These are phyloP conservation scores for Apostichopus parvimensis DNA, from an alignment of 35 echinoderm and acorn worm species.

Conservation along the genomic window DNA sequence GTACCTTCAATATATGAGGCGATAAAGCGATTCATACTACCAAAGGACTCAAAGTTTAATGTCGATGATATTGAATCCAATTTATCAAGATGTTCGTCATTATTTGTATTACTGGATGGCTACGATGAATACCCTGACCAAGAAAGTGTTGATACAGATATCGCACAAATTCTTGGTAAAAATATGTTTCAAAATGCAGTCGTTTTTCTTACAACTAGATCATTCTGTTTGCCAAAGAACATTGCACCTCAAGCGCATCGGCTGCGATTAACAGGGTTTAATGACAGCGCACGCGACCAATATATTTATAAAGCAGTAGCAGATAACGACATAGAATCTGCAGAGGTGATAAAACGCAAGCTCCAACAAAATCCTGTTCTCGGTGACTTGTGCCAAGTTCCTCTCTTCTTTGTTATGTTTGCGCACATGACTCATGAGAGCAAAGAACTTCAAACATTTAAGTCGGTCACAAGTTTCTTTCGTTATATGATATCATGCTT, in stretches of 20 bases:
- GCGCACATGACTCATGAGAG: no score
- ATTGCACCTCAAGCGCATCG: background rate
- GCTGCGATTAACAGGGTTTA: background rate
- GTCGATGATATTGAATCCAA: background rate
- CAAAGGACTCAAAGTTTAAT: background rate
- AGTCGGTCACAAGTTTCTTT: conserved; percentile 20
- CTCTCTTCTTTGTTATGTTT: no score
- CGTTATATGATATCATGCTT: conserved; percentile 16
- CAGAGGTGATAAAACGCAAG: conserved; percentile 25
- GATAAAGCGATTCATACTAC: background rate
- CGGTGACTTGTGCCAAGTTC: background rate
- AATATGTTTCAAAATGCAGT: background rate
- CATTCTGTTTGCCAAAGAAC: background rate
- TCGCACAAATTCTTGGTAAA: background rate
- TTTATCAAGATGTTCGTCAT: background rate
- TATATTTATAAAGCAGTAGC: conserved; percentile 11
- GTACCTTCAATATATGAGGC: background rate
- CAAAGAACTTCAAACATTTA: background rate
- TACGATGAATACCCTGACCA: conserved; percentile 33
- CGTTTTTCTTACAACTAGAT: conserved; percentile 4
- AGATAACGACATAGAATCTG: conserved; percentile 2
- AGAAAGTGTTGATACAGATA: background rate
- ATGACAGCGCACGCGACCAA: background rate
- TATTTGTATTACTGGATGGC: background rate
- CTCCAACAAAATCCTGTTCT: conserved; percentile 29